These are phyloP conservation scores for Danio albolineatus DNA, from an alignment of 2,797 vertebrate species.

Conservation along the genomic window DNA sequence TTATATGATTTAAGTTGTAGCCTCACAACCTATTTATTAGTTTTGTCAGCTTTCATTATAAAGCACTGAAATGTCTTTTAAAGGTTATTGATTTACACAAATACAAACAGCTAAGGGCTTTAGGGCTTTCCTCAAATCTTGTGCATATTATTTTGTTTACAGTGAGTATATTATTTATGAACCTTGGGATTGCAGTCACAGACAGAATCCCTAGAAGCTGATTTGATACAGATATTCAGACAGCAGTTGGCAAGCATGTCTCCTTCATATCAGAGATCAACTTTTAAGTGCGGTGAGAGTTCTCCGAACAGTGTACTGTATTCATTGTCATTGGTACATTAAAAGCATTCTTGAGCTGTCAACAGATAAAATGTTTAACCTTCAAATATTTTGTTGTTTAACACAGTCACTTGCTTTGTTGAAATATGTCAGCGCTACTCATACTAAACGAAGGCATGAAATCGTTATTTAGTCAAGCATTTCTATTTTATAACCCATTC, in stretches of 20 bases:
- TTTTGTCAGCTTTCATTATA: slow-evolving; percentile 29
- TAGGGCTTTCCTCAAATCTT: slow-evolving; percentile 6
- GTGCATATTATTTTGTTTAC: slow-evolving; percentile 43
- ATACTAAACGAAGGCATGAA: neutral
- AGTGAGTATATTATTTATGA: slow-evolving; percentile 40
- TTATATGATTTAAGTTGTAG: neutral
- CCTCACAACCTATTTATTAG: slow-evolving; percentile 11
- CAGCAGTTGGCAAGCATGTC: slow-evolving; percentile 15
- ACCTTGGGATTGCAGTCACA: slow-evolving; percentile 12
- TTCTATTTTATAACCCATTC: neutral
- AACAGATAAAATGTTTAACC: neutral
- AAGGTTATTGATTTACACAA: slow-evolving; percentile 29
- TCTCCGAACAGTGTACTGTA: neutral
- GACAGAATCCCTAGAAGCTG: slow-evolving; percentile 26
- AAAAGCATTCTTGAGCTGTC: neutral
- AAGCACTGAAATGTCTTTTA: neutral
- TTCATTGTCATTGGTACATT: slow-evolving; percentile 2
- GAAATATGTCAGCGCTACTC: neutral
- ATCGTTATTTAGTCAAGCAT: too few relatives aligned
- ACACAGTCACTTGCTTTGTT: neutral
- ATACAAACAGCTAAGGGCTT: slow-evolving; percentile 36
- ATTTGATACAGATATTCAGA: slow-evolving; percentile 23
- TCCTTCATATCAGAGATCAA: slow-evolving; percentile 15
- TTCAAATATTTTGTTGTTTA: neutral
- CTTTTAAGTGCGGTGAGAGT: neutral